Base-by-base conservation (phyloP, 2,113 vertebrate species). In the Elaphurus davidianus region DNA sequence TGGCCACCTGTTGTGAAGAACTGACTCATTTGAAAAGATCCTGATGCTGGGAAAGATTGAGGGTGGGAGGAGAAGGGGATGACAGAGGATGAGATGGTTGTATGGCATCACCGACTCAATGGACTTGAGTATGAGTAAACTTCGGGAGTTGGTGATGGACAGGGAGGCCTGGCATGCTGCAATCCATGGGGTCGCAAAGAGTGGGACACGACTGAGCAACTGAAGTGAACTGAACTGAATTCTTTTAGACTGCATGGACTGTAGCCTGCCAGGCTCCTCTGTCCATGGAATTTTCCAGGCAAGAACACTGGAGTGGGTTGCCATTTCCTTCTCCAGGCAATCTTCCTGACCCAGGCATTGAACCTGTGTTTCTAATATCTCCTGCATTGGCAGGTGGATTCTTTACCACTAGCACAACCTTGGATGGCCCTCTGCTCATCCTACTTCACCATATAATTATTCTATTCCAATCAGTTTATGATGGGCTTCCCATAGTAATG, bases 161-260 rank as follows among this genome's bases (percentile, higher is more conserved):
- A 40, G 67, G n/a, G 67, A 71, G 5, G n/a, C 67, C 67, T 71
- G 9, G 19, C 9, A 2, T 71, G 67, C 67, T 71, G 67, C 19
- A 71, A 1, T 23, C 67, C n/a, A 71, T 40, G n/a, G n/a, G 2
- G n/a, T 40, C 6, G 19, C 67, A 71, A 71, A 71, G 67, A 40
- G 67, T 23, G 5, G 5, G 67, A 71, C 67, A 40, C 0, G 2
- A 40, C 9, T 71, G 67, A 71, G n/a, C 0, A 19, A 40, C 67
- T 40, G n/a, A 71, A 71, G 7, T n/a, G 62, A 71, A 71, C 15
- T 64, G 62, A 64, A 67, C 67, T 76, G 36, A 76, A 76, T 25
- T 43, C 71, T 43, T 76, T 76, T 40, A 11, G 11, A 76, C 21
- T 14, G 36, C 36, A 76, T 76, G 36, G 71, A 27, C 71, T 76